Evolutionary conservation across 2,888 invertebrate species (phyloP).

Genomic region (Tetanocera ferruginea): DNA sequence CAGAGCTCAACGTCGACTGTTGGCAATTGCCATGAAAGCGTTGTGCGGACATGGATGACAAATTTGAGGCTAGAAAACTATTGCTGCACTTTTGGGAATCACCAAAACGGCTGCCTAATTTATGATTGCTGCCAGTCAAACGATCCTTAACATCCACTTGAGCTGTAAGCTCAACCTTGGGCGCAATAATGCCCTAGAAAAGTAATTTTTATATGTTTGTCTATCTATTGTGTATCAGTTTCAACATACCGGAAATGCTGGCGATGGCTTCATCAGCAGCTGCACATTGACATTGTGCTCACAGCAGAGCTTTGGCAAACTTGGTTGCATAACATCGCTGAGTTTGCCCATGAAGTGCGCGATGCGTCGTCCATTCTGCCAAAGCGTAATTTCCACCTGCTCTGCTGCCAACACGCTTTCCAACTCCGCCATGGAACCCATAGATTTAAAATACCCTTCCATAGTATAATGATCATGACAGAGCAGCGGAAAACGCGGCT

Average conservation of each 20-base stretch:
- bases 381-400: slow-evolving; percentile 64
- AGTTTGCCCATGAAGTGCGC: slow-evolving; percentile 64
- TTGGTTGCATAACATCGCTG: slow-evolving; percentile 61
- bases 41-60: neutral
- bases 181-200: slow-evolving; percentile 64
- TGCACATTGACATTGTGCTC: slow-evolving; percentile 62
- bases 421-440: slow-evolving; percentile 56
- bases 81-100: slow-evolving; percentile 8
- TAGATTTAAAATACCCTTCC: slow-evolving; percentile 66
- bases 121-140: neutral
- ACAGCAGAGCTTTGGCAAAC: slow-evolving; percentile 57
- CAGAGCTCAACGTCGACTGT: neutral
- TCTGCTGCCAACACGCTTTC: slow-evolving; percentile 60
- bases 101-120: neutral
- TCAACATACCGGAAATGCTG: slow-evolving; percentile 62
- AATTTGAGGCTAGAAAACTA: neutral
- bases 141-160: slow-evolving; percentile 55
- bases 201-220: neutral
- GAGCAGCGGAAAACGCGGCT: slow-evolving; percentile 66
- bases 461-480: slow-evolving; percentile 66
- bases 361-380: slow-evolving; percentile 67
- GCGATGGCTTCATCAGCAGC: slow-evolving; percentile 65
- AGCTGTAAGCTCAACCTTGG: slow-evolving; percentile 65
- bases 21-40: neutral
- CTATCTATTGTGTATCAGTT: neutral